phyloP scores from a whole-genome alignment of 2,888 invertebrate species.

The Villa cingulata region DNA sequence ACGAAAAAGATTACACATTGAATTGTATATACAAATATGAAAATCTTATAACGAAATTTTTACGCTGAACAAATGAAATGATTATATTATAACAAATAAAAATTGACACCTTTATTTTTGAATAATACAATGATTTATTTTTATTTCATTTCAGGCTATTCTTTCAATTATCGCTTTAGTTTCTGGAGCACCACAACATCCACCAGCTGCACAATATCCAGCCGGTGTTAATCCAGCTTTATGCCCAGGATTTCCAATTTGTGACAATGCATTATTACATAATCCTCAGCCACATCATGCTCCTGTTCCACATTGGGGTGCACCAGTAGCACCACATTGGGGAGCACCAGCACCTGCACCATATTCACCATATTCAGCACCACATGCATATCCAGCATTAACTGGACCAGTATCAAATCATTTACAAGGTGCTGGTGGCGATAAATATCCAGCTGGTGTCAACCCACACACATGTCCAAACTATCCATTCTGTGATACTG shows the following conservation, averaged over 20 bases:
- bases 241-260: constrained; percentile 40
- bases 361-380: constrained; percentile 3
- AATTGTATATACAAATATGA: no score
- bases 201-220: constrained; percentile 35
- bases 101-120: no score
- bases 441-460: constrained; percentile 38
- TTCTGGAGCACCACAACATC: constrained; percentile 34
- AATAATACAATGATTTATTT: background rate
- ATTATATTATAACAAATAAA: no score
- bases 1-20: no score
- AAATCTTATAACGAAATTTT: no score
- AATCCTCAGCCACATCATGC: constrained; percentile 25
- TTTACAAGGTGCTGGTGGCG: constrained; percentile 24
- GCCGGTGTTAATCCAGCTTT: constrained; percentile 39
- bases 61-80: no score
- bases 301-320: constrained; percentile 23
- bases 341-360: constrained; percentile 16
- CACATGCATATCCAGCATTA: constrained; percentile 17
- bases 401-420: constrained; percentile 17
- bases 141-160: constrained; percentile 21
- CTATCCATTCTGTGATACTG: constrained; percentile 40
- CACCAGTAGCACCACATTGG: constrained; percentile 23
- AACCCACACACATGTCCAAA: constrained; percentile 40
- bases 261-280: constrained; percentile 38
- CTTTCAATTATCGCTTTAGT: constrained; percentile 28